Evolutionary conservation across 2,888 invertebrate species (phyloP), one percentile per base, ranked within the genome.

Genomic region (Chaetogeoica ovagalla): DNA sequence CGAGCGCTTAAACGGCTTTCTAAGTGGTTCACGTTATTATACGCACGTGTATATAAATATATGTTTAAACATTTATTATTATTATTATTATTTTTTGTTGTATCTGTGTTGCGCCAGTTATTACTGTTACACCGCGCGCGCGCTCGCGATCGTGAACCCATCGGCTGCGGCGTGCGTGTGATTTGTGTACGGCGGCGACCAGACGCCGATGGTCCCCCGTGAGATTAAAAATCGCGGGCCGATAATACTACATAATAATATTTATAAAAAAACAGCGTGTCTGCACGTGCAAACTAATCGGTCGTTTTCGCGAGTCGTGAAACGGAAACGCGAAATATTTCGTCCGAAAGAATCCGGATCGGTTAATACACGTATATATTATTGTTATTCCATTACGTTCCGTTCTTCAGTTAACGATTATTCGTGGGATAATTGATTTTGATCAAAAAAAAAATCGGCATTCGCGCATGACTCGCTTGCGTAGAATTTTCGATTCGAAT

Each of bases 161-260:
- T 30, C 69, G 52, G 23, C 30, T 1, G 30, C 30, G 30, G 30
- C 30, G 30, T 30, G 52, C 15, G 66, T 21, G 66, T 15, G 21
- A 66, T 48, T 48, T 66, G 66, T 66, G 43, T 21, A 48, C 63
- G 66, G 39, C 63, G 66, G 39, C 8, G 66, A 43, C 39, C 21
- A 7, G 43, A 15, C 19, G 39, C 13, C 39, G 66, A 48, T 48
- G 48, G 48, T 48, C 48, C 11, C 48, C 11, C 48, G 48, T 48
- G 48, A 48, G 48, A 66, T 66, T 17, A 48, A 30, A 30, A 4
- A n/a, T n/a, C 21, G 43, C 43, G 65, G 8, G 43, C 8, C 15
- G 8, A 48, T 7, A 66, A 13, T 30, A 30, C 30, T 13, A 30
- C 30, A 30, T 30, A 30, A 43, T 43, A 43, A 66, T 43, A 43